A percentile compares a stretch with the other conserved stretches of the same genome.
phyloP scores from a whole-genome alignment of 2,888 invertebrate species.

The Brassicogethes aeneus region DNA sequence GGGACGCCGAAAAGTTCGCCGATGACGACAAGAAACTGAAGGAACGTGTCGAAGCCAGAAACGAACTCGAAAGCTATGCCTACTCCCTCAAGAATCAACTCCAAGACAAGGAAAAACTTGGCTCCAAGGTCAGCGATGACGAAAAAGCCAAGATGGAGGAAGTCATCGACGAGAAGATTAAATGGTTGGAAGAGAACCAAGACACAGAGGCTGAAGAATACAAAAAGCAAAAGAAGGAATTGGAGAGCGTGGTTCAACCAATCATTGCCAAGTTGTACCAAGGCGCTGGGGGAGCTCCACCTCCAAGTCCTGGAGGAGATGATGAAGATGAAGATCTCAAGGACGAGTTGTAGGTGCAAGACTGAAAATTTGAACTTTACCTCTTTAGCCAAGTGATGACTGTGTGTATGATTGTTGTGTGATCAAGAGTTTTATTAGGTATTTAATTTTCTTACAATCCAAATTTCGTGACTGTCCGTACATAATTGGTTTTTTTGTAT shows the following conservation, averaged over 20 bases:
- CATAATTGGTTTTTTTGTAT: slow-evolving; percentile 12
- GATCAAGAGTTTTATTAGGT: slow-evolving; percentile 2
- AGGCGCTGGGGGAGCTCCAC: slow-evolving; percentile 70
- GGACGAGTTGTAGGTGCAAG: slow-evolving; percentile 64
- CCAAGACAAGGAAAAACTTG: slow-evolving; percentile 93
- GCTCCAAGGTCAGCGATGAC: slow-evolving; percentile 77
- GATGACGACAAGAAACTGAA: slow-evolving; percentile 97
- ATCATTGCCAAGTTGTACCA: slow-evolving; percentile 96
- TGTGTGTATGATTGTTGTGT: slow-evolving; percentile 9
- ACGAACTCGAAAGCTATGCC: slow-evolving; percentile 94
- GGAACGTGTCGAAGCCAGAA: slow-evolving; percentile 91
- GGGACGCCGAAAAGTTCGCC: slow-evolving; percentile 97
- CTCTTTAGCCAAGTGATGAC: slow-evolving; percentile 4
- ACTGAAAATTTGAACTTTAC: slow-evolving; percentile 22
- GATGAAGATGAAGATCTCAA: slow-evolving; percentile 71
- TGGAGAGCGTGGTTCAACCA: slow-evolving; percentile 93
- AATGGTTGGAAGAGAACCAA: slow-evolving; percentile 95
- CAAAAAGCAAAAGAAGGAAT: slow-evolving; percentile 89
- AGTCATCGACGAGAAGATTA: slow-evolving; percentile 93
- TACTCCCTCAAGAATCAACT: slow-evolving; percentile 97
- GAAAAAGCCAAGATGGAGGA: slow-evolving; percentile 93
- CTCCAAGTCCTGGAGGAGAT: slow-evolving; percentile 55
- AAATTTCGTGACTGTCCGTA: slow-evolving; percentile 8
- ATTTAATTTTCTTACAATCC: slow-evolving; percentile 10
- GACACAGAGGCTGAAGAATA: slow-evolving; percentile 88